Evolutionary conservation across 2,888 invertebrate species (phyloP).

Genomic region (Junonia oenone): DNA sequence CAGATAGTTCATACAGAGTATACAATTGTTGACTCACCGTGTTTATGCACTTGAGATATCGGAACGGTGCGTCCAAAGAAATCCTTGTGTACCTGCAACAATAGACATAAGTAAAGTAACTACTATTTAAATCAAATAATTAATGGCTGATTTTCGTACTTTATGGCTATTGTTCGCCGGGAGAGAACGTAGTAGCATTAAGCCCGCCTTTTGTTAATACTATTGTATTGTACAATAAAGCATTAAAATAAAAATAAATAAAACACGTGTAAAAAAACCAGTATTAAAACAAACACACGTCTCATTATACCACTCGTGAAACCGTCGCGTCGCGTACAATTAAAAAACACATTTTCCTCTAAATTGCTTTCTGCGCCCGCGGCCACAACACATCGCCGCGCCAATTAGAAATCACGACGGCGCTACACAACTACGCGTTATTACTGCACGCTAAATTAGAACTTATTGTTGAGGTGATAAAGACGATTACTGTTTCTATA

Average conservation of each 20-base stretch:
- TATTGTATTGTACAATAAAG: too few species aligned
- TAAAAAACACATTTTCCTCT: constrained; percentile 33
- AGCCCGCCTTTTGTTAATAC: too few species aligned
- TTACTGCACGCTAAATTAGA: constrained; percentile 6
- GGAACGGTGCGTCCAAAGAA: constrained; percentile 81
- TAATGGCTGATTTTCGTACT: too few species aligned
- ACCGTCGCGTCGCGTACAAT: constrained; percentile 29
- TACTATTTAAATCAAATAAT: constrained; percentile 8
- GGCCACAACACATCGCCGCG: constrained; percentile 26
- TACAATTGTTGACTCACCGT: constrained; percentile 44
- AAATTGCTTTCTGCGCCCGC: constrained; percentile 30
- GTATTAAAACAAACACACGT: constrained; percentile 13
- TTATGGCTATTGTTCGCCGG: too few species aligned
- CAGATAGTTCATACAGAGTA: background rate
- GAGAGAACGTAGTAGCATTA: too few species aligned
- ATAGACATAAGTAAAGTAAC: constrained; percentile 19
- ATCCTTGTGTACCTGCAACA: constrained; percentile 80
- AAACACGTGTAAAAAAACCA: too few species aligned
- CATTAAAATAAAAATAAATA: too few species aligned
- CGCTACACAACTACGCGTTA: background rate
- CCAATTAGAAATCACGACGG: constrained; percentile 28
- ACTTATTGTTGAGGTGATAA: constrained; percentile 2
- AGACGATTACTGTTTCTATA: constrained; percentile 8
- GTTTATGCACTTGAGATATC: constrained; percentile 51
- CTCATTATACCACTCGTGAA: constrained; percentile 26